Evolutionary conservation across 2,888 invertebrate species (phyloP).

Genomic region (Gisinianus flammeolus): DNA sequence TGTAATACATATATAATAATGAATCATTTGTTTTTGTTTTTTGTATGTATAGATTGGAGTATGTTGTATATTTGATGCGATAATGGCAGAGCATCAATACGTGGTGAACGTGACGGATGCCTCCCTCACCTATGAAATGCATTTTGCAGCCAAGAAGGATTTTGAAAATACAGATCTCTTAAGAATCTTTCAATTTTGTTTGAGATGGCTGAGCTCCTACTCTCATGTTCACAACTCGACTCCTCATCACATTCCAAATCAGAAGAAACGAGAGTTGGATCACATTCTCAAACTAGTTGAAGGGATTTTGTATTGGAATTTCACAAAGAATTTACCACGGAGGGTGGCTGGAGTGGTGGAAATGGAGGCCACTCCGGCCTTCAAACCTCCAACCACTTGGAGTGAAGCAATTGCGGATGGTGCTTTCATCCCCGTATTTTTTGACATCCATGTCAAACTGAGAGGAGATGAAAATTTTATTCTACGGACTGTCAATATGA

Average conservation of each 20-base stretch:
- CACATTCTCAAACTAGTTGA: constrained; percentile 55
- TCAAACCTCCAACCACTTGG: constrained; percentile 56
- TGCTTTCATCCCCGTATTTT: constrained; percentile 55
- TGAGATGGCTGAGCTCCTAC: constrained; percentile 51
- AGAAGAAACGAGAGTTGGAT: constrained; percentile 50
- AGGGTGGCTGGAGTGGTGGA: constrained; percentile 56
- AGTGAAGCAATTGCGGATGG: constrained; percentile 48
- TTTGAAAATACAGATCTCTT: constrained; percentile 83
- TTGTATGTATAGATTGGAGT: constrained; percentile 75
- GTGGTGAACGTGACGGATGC: constrained; percentile 85
- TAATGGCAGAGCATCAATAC: constrained; percentile 87
- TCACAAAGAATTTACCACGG: constrained; percentile 55
- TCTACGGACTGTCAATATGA: constrained; percentile 78
- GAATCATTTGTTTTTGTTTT: constrained; percentile 55
- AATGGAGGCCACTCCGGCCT: constrained; percentile 52
- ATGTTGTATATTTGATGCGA: constrained; percentile 79
- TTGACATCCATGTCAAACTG: constrained; percentile 75
- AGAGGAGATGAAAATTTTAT: constrained; percentile 75
- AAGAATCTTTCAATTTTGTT: constrained; percentile 76
- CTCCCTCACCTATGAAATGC: constrained; percentile 86
- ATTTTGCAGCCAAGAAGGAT: constrained; percentile 80
- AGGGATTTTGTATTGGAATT: constrained; percentile 56
- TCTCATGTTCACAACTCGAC: constrained; percentile 38
- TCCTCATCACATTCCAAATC: too few species aligned
- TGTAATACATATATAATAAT: not conserved